Base-by-base conservation (phyloP, 1,140 invertebrate species). In the Papilio polyxenes region DNA sequence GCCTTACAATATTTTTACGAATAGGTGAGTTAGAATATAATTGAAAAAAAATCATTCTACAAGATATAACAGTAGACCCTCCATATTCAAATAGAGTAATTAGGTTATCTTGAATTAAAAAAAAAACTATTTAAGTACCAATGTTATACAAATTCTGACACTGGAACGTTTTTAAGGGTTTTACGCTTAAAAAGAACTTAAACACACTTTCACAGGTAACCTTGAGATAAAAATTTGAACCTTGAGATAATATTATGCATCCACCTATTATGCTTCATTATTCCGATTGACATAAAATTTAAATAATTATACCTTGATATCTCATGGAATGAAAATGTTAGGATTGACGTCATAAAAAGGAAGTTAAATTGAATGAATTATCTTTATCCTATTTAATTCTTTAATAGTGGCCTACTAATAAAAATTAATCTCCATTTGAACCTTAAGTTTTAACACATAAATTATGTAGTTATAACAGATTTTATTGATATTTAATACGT, bases 1-100 rank as follows among this genome's bases (percentile, higher is more conserved):
- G 89, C 37, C 81, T 93, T 4, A 93, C 93, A 0, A 86, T 93
- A 77, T 81, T 94, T 1, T 80, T 93, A 53, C 82, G 93, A 74
- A 89, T 94, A n/a, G 92, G 93, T 93, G 85, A 83, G 87, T 87
- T 59, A 37, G 49, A 37, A 80, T 44, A 20, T 8, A n/a, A n/a
- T 8, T 44, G 7, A 44, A 44, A 4, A 4, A 7, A 44, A 44
- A 44, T 7, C 4, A 44, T 44, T 31, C 23, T 31, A 31, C 23
- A 31, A 31, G 23, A 31, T 31, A 1, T 31, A 31, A 31, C 23
- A 31, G 2, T 31, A 31, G 23, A 31, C 23, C 23, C 23, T 31
- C 23, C 23, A 31, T 31, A 31, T 31, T 31, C 23, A 31, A 31
- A 31, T 31, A 2, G 23, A 31, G 40, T 44, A 44, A 44, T 44